phyloP scores from a whole-genome alignment of 1,140 invertebrate species.

The Drosophila neocordata region DNA sequence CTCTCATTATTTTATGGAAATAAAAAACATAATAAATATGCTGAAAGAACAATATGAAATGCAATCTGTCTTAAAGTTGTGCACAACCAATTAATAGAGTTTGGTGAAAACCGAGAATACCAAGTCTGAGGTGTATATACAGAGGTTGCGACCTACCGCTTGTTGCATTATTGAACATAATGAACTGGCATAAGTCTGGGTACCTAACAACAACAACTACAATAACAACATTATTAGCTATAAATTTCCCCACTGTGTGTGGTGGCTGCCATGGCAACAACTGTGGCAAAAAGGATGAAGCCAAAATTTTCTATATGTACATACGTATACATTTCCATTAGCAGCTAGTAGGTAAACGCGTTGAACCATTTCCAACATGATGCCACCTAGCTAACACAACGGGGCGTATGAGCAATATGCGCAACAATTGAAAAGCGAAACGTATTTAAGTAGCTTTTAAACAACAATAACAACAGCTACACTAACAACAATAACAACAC shows the following conservation, averaged over 20 bases:
- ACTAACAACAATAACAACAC: conserved; percentile 10
- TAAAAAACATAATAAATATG: background rate
- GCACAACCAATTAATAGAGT: conserved; percentile 1
- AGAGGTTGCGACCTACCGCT: background rate
- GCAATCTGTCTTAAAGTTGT: background rate
- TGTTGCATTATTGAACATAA: conserved; percentile 40
- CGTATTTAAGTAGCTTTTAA: conserved; percentile 72
- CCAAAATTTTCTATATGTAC: conserved; percentile 30
- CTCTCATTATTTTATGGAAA: background rate
- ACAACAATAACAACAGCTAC: conserved; percentile 45
- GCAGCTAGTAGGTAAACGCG: conserved; percentile 45
- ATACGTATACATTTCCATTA: conserved; percentile 51
- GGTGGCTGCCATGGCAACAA: conserved; percentile 35
- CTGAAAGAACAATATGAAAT: background rate
- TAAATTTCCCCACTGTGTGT: conserved; percentile 35
- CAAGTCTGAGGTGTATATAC: background rate
- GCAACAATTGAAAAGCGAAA: conserved; percentile 57
- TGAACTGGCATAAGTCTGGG: conserved; percentile 39
- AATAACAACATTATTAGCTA: conserved; percentile 50
- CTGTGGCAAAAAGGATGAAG: conserved; percentile 13
- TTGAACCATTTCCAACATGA: conserved; percentile 22
- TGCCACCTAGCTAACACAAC: conserved; percentile 22
- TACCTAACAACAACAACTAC: conserved; percentile 23
- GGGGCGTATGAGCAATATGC: conserved; percentile 69
- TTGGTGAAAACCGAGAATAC: background rate